Conservation (phyloP, 2,113 vertebrate species). For the Chauna torquata region DNA sequence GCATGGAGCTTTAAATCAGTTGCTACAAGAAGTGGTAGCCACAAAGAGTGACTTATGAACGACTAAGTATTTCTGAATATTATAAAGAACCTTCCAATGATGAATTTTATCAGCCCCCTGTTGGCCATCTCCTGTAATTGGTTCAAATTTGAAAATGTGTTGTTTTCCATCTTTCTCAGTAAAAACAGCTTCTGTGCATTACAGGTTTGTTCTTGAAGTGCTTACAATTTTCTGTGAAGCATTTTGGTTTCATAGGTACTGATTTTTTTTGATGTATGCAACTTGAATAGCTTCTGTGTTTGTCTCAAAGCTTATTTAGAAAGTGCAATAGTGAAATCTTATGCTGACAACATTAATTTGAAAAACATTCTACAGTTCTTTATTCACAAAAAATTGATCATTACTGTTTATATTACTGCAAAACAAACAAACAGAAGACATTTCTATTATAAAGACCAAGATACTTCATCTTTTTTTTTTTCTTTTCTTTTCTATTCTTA, state of each 20-base stretch:
- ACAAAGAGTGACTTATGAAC: neutral
- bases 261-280: neutral
- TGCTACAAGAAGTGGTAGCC: neutral
- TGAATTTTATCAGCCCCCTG: neutral
- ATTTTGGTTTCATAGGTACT: neutral
- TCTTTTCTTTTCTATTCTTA: constrained; percentile 5
- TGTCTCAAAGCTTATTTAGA: neutral
- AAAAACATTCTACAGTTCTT: neutral
- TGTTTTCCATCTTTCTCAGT: neutral
- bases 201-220: neutral
- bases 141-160: neutral
- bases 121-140: neutral
- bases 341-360: neutral
- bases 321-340: neutral
- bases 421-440: neutral
- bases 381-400: neutral
- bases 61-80: neutral
- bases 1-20: neutral
- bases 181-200: neutral
- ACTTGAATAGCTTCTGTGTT: neutral
- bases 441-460: neutral
- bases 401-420: neutral
- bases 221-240: neutral
- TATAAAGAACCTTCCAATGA: neutral
- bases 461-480: neutral